Evolutionary conservation across 1,140 invertebrate species (phyloP).

Genomic region (Heliconius nattereri): DNA sequence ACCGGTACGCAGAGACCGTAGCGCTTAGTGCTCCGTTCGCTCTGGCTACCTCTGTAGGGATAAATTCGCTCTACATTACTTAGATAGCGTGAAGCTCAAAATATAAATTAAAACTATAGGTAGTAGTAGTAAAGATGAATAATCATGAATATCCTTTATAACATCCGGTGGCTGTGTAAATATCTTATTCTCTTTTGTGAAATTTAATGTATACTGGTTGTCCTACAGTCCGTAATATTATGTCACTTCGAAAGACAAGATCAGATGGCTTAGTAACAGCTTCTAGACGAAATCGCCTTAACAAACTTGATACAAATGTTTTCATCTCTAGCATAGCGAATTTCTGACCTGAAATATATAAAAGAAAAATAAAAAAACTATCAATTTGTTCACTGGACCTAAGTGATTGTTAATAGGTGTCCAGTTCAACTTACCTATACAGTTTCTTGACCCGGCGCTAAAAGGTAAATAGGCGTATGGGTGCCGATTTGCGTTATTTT

Average conservation of each 20-base stretch:
- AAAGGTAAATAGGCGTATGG: slow-evolving; percentile 84
- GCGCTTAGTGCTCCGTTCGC: too few species aligned
- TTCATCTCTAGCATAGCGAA: slow-evolving; percentile 53
- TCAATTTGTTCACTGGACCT: not conserved
- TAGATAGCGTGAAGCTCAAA: too few species aligned
- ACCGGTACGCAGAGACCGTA: too few species aligned
- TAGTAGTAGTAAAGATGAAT: too few species aligned
- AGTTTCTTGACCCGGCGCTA: slow-evolving; percentile 84
- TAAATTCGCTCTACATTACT: too few species aligned
- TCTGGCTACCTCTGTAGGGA: too few species aligned
- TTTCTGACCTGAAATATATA: slow-evolving; percentile 83
- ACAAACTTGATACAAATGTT: slow-evolving; percentile 84
- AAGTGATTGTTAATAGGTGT: not conserved
- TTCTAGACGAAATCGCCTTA: slow-evolving; percentile 84
- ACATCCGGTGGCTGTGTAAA: too few species aligned
- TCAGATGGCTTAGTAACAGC: slow-evolving; percentile 82
- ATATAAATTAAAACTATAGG: too few species aligned
- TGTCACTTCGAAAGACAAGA: slow-evolving; percentile 79
- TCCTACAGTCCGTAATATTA: slow-evolving; percentile 82
- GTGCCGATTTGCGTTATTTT: slow-evolving; percentile 73
- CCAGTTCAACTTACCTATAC: slow-evolving; percentile 70
- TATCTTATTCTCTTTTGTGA: slow-evolving; percentile 20
- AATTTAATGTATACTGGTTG: slow-evolving; percentile 59
- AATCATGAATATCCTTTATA: too few species aligned
- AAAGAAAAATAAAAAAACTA: not conserved